A percentile compares a stretch with the other conserved stretches of the same genome.
These are phyloP conservation scores for Stegastes partitus DNA, from an alignment of 2,113 vertebrate species.

Conservation along the genomic window DNA sequence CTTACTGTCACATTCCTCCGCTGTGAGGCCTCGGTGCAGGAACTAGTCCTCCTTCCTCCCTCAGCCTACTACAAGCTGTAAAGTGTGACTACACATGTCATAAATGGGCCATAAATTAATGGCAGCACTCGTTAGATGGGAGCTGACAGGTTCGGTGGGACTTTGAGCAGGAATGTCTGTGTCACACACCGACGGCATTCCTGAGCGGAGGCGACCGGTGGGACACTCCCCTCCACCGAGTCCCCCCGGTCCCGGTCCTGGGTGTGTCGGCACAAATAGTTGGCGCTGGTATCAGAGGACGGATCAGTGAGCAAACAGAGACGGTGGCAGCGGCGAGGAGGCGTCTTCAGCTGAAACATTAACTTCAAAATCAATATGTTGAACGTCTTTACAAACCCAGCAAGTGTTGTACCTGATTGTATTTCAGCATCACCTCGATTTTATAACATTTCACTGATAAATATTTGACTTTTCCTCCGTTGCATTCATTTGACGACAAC, in stretches of 20 bases:
- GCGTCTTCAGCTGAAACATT: no score
- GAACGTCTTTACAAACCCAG: no score
- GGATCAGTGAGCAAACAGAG: constrained; percentile 49
- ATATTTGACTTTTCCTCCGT: no score
- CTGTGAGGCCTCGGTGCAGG: not conserved
- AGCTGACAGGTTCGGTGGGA: not conserved
- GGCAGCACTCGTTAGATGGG: not conserved
- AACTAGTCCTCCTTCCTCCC: not conserved
- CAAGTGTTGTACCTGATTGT: no score
- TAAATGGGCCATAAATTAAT: not conserved
- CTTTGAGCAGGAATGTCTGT: constrained; percentile 17
- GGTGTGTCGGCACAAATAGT: constrained; percentile 71
- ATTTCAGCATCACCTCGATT: no score
- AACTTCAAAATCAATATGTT: no score
- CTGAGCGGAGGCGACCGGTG: not conserved
- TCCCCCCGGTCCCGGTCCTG: not conserved
- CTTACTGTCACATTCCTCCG: not conserved
- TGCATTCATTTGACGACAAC: no score
- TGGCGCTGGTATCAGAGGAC: constrained; percentile 33
- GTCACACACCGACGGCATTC: constrained; percentile 55
- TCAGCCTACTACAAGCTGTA: not conserved
- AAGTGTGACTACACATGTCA: constrained; percentile 18
- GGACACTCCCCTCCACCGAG: not conserved
- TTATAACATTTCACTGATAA: no score
- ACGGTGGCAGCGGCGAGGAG: not conserved